Conservation (phyloP, 2,797 vertebrate species). For the Nannoperca australis region DNA sequence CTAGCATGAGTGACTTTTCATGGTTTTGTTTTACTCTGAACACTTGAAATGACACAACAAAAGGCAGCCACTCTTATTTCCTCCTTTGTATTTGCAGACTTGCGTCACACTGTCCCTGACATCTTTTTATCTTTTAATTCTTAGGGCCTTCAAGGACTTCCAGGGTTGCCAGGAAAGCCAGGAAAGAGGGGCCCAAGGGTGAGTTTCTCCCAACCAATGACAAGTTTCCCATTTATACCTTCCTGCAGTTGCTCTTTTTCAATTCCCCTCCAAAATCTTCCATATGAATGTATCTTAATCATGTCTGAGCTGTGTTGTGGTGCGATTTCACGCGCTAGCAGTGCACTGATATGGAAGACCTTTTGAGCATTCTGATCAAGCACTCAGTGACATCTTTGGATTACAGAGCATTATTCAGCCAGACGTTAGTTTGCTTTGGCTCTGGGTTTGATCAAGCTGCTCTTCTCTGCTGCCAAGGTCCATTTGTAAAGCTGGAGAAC, state of each 20-base stretch:
- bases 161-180: slow-evolving; percentile 91
- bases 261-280: slow-evolving; percentile 14
- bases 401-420: slow-evolving; percentile 61
- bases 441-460: slow-evolving; percentile 58
- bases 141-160: slow-evolving; percentile 92
- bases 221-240: slow-evolving; percentile 26
- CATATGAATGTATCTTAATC: slow-evolving; percentile 2
- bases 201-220: slow-evolving; percentile 71
- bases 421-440: slow-evolving; percentile 70
- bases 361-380: slow-evolving; percentile 48
- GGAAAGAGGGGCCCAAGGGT: slow-evolving; percentile 94
- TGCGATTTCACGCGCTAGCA: slow-evolving; percentile 25
- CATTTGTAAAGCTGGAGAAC: slow-evolving; percentile 64
- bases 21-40: not conserved
- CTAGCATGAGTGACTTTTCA: slow-evolving; percentile 17
- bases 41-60: slow-evolving; percentile 4
- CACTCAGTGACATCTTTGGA: slow-evolving; percentile 62
- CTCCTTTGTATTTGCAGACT: slow-evolving; percentile 7
- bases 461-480: slow-evolving; percentile 63
- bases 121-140: slow-evolving; percentile 44
- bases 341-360: slow-evolving; percentile 24
- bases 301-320: slow-evolving; percentile 23
- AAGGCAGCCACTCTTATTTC: slow-evolving; percentile 7
- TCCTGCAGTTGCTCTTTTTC: not conserved
- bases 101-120: slow-evolving; percentile 46